Percentiles rank a stretch among this genome's conserved stretches.
These are phyloP conservation scores for Sparidentex hasta DNA, from an alignment of 2,797 vertebrate genomes.

Conservation along the genomic window DNA sequence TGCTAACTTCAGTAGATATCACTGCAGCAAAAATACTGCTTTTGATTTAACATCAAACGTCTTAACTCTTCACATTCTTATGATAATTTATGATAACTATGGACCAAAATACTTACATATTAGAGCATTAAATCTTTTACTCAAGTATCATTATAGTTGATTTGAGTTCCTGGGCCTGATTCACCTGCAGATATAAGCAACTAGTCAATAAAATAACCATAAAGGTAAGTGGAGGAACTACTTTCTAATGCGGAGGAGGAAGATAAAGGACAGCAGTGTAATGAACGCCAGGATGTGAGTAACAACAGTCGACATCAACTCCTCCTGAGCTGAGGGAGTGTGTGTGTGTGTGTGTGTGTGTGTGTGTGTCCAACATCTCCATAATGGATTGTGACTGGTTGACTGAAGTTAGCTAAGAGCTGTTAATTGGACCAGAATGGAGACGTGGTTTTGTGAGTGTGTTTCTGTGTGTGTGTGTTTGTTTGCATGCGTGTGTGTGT, in stretches of 20 bases:
- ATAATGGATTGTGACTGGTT: constrained; percentile 70
- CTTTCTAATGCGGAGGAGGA: constrained; percentile 23
- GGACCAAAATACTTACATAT: no score
- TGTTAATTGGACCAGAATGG: constrained; percentile 70
- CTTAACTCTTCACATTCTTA: no score
- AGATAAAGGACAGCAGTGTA: not conserved
- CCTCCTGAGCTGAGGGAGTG: not conserved
- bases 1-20: no score
- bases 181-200: no score
- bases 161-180: no score
- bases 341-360: constrained; percentile 23
- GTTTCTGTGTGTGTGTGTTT: constrained; percentile 8
- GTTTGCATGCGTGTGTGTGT: not conserved
- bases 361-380: constrained; percentile 14
- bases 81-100: no score
- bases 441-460: constrained; percentile 34
- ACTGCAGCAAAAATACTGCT: no score
- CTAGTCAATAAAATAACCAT: no score
- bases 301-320: constrained; percentile 3
- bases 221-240: not conserved
- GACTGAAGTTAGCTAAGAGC: constrained; percentile 68
- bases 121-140: no score
- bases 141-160: no score
- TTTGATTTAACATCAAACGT: no score
- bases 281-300: not conserved